Evolutionary conservation across 2,113 vertebrate species (phyloP).

Genomic region (Vireo altiloquus): DNA sequence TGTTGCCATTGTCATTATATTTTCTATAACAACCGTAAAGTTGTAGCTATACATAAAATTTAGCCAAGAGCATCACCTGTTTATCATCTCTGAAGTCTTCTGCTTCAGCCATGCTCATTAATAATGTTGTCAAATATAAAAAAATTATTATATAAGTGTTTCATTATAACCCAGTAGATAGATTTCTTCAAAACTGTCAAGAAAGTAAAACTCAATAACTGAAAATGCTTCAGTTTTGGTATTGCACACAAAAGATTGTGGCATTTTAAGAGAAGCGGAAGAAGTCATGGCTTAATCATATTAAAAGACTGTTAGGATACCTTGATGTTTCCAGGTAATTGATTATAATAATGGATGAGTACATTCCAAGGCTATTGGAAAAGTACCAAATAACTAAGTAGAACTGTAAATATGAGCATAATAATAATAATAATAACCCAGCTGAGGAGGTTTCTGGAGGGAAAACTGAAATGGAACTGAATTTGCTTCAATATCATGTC

Average conservation of each 20-base stretch:
- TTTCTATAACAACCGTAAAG: not conserved
- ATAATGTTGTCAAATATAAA: not conserved
- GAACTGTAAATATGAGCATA: not conserved
- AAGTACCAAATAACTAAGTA: not conserved
- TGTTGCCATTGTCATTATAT: not conserved
- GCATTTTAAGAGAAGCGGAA: not conserved
- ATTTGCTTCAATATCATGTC: not conserved
- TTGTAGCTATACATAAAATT: not conserved
- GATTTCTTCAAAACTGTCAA: not conserved
- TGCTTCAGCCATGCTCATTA: not conserved
- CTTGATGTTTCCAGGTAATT: not conserved
- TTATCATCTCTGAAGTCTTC: not conserved
- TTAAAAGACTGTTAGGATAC: conserved; percentile 1
- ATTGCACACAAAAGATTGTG: not conserved
- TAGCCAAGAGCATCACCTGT: not conserved
- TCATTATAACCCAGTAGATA: not conserved
- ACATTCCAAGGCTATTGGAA: not conserved
- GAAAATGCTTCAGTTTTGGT: not conserved
- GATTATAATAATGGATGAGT: not conserved
- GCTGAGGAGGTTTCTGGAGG: not conserved
- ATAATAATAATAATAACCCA: not conserved
- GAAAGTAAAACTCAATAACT: not conserved
- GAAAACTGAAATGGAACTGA: not conserved
- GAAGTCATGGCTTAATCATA: not conserved
- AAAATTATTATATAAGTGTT: not conserved